Evolutionary conservation across 2,113 vertebrate genomes (phyloP), one percentile per base, ranked within the genome.

Genomic region (Gasterosteus nipponicus): DNA sequence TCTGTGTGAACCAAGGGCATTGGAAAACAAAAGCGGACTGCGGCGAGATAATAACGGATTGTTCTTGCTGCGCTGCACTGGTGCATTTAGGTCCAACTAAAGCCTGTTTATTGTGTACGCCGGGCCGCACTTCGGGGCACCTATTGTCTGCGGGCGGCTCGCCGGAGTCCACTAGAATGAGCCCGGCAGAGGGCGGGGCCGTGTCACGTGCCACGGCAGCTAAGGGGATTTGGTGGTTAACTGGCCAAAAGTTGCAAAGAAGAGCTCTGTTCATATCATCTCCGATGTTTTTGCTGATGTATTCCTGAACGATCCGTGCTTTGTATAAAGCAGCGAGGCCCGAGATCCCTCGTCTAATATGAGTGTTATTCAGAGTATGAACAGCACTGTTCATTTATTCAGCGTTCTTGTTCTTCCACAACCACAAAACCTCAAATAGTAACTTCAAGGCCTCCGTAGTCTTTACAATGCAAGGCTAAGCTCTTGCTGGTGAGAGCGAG

Each of bases 1-100:
- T 89, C 78, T 79, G 80, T 82, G 79, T 69, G 81, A 85, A 90
- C 81, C 90, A 91, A 93, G 91, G 89, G 86, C 88, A 78, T 83
- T 65, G 81, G 83, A 81, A 73, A 87, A 90, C 83, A 80, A 85
- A 87, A 83, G 78, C 70, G 42, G 75, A 79, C 84, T 86, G 85
- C 77, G 65, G 78, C 69, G 80, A 65, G 87, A 82, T 88, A 82
- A 82, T 53, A 84, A 74, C 80, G 79, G 79, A 81, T 86, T 88
- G 89, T 80, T 87, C 73, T 80, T 81, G 83, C 39, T 6, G 77
- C 70, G 70, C 82, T 78, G 79, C 41, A 67, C 49, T 63, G 81
- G 75, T 73, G 77, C 61, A 38, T 85, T 88, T 81, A 87, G 74
- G 73, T 85, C 61, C 67, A 53, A 2, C 85, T 88, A 84, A 82